Conservation (phyloP, 2,888 invertebrate species). For the Pristionchus arcanus region DNA sequence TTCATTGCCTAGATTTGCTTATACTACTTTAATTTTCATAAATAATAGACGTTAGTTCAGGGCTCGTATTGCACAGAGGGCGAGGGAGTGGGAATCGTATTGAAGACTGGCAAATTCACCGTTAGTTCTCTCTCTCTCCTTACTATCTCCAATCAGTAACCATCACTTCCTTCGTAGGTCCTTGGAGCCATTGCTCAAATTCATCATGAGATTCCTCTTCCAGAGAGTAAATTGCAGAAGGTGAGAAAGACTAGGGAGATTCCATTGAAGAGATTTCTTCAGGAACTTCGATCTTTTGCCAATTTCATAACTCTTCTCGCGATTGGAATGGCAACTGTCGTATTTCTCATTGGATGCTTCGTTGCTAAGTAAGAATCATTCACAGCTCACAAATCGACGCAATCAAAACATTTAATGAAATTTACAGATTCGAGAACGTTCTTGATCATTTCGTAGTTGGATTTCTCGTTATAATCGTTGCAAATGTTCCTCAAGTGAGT, state of each 20-base stretch:
- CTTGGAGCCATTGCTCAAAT: conserved; percentile 66
- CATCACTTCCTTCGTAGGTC: conserved; percentile 53
- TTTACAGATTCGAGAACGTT: conserved; percentile 71
- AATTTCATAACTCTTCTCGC: conserved; percentile 74
- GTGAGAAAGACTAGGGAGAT: conserved; percentile 27
- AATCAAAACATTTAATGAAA: not conserved
- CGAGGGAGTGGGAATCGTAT: conserved; percentile 77
- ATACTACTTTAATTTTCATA: too few species aligned
- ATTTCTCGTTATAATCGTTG: conserved; percentile 77
- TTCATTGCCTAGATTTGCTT: too few species aligned
- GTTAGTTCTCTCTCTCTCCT: conserved; percentile 54
- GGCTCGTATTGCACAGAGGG: conserved; percentile 77
- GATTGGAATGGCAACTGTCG: conserved; percentile 73
- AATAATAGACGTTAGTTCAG: conserved; percentile 37
- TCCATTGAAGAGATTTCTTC: not conserved
- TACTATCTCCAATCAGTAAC: not conserved
- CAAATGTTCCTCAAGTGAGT: conserved; percentile 73
- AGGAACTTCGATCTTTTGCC: conserved; percentile 58
- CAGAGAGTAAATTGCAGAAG: conserved; percentile 63
- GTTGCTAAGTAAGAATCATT: conserved; percentile 65
- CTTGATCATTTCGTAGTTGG: conserved; percentile 78
- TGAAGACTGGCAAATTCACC: conserved; percentile 76
- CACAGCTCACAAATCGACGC: not conserved
- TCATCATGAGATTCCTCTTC: conserved; percentile 67
- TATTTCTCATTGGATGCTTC: conserved; percentile 76